Percentiles rank a stretch among this genome's conserved stretches.
phyloP scores from a whole-genome alignment of 2,113 vertebrate species.

The Telmatochromis sp. region DNA sequence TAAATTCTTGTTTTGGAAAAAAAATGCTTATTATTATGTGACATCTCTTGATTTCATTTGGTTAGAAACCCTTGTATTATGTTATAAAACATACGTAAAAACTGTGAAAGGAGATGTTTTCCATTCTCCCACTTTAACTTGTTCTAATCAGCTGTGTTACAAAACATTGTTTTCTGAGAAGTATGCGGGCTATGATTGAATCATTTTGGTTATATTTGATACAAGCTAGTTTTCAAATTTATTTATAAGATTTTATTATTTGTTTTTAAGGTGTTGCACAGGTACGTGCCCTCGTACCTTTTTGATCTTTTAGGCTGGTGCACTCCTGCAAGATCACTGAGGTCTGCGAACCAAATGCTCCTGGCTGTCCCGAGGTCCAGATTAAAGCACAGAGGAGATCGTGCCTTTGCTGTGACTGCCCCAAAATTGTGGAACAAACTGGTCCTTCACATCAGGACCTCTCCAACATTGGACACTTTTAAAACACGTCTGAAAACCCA shows the following conservation, averaged over 20 bases:
- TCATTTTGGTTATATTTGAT: neutral
- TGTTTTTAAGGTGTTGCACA: neutral
- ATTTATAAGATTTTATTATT: neutral
- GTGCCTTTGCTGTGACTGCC: neutral
- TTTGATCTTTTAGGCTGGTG: neutral
- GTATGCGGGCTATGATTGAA: fast-evolving
- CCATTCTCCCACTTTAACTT: neutral
- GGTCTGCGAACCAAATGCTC: fast-evolving
- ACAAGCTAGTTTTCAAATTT: neutral
- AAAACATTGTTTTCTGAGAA: neutral
- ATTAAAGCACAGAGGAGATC: neutral
- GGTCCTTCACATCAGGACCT: neutral
- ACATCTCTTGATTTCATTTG: neutral
- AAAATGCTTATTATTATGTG: neutral
- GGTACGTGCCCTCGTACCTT: neutral
- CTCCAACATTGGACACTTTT: neutral
- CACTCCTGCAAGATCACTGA: neutral
- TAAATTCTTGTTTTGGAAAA: neutral
- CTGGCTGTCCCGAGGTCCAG: neutral
- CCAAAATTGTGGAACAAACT: neutral
- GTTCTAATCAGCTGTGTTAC: neutral
- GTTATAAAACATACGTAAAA: neutral
- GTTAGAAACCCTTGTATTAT: neutral
- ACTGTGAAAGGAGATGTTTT: neutral
- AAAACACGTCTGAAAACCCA: neutral